These are phyloP conservation scores for Actias luna DNA, from an alignment of 2,888 invertebrate species.

Conservation along the genomic window DNA sequence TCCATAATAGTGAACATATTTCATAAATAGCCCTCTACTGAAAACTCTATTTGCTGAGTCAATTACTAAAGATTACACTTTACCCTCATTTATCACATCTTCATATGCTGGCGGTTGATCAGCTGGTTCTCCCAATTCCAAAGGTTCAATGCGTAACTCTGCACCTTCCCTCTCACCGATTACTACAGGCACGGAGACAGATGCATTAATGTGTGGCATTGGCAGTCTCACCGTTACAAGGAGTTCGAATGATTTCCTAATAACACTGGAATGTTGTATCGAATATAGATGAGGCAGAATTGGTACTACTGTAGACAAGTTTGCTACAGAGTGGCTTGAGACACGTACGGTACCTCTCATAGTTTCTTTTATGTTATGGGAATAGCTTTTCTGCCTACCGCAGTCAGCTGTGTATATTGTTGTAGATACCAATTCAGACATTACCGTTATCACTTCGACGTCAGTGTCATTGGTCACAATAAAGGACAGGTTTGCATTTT, in stretches of 20 bases:
- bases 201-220: conserved; percentile 20
- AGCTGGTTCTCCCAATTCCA: conserved; percentile 13
- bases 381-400: conserved; percentile 11
- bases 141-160: background rate
- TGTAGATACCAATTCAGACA: conserved; percentile 17
- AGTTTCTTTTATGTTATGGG: conserved; percentile 15
- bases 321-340: background rate
- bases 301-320: conserved; percentile 17
- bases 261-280: conserved; percentile 19
- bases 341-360: background rate
- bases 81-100: conserved; percentile 19
- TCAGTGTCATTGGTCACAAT: conserved; percentile 23
- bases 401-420: conserved; percentile 24
- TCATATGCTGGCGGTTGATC: conserved; percentile 18
- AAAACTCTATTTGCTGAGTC: too few species aligned
- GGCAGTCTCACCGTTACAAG: conserved; percentile 22
- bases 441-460: conserved; percentile 17
- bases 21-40: too few species aligned
- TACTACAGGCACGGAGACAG: conserved; percentile 20
- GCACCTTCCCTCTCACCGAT: conserved; percentile 21
- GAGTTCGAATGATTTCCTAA: conserved; percentile 21
- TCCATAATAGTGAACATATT: too few species aligned
- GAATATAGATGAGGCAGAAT: conserved; percentile 23
- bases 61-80: conserved; percentile 6
- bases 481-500: conserved; percentile 18